Evolutionary conservation across 2,113 vertebrate genomes (phyloP).

Genomic region (Poicephalus gulielmi): DNA sequence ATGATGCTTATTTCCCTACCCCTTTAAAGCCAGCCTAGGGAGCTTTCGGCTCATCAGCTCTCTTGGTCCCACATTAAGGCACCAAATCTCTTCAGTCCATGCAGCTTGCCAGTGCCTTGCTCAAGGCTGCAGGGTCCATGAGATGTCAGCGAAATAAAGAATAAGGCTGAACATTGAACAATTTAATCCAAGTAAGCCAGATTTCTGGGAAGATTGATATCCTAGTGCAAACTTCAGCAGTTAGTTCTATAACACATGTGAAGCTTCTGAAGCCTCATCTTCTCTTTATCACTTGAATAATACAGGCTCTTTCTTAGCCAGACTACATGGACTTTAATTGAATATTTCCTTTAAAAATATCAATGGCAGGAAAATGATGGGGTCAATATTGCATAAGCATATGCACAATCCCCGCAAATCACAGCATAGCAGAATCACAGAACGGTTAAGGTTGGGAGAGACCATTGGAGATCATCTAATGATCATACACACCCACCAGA

Average conservation of each 20-base stretch:
- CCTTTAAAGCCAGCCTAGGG: background rate
- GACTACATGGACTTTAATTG: background rate
- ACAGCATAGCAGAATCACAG: background rate
- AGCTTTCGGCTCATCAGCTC: background rate
- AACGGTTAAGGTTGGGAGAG: background rate
- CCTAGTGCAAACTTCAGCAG: background rate
- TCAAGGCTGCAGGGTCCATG: background rate
- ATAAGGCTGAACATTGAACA: background rate
- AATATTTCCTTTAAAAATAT: background rate
- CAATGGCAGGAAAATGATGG: background rate
- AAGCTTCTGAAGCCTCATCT: background rate
- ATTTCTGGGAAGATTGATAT: background rate
- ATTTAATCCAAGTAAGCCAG: background rate
- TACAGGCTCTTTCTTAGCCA: background rate
- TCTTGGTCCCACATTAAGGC: background rate
- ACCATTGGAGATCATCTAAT: background rate
- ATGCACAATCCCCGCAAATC: background rate
- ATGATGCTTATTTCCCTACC: fast-evolving
- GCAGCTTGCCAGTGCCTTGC: background rate
- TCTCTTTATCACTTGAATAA: background rate
- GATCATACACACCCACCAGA: background rate
- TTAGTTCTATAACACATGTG: fast-evolving
- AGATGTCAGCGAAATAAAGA: background rate
- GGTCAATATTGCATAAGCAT: background rate
- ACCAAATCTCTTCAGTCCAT: background rate